These are phyloP conservation scores for Frankliniella fusca DNA, from an alignment of 2,888 invertebrate species.

Conservation along the genomic window DNA sequence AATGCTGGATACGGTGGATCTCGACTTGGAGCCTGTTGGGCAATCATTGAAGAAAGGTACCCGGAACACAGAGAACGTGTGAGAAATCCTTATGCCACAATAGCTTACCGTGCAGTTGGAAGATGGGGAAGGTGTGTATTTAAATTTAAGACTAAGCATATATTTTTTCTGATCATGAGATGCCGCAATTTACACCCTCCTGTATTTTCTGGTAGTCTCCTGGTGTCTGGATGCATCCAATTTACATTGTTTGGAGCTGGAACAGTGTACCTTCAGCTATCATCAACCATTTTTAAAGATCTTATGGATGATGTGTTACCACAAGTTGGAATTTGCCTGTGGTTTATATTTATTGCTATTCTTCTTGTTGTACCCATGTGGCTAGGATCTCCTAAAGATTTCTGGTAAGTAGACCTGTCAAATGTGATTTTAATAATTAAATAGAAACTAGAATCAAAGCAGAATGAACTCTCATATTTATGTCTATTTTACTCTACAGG, in stretches of 20 bases:
- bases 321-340: constrained; percentile 56
- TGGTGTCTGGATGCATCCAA: constrained; percentile 59
- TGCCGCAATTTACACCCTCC: not conserved
- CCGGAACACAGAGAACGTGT: constrained; percentile 56
- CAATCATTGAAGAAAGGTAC: constrained; percentile 61
- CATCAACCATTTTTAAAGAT: constrained; percentile 61
- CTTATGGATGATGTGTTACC: constrained; percentile 53
- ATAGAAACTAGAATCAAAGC: too few relatives aligned
- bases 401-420: constrained; percentile 54
- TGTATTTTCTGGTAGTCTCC: constrained; percentile 43
- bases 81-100: constrained; percentile 65
- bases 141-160: not conserved
- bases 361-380: constrained; percentile 60
- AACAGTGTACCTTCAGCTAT: constrained; percentile 62
- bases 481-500: constrained; percentile 47
- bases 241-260: constrained; percentile 63
- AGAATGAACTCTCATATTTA: too few relatives aligned
- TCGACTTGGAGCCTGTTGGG: constrained; percentile 64
- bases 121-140: constrained; percentile 53
- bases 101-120: constrained; percentile 61
- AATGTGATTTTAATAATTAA: not conserved
- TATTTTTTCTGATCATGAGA: not conserved
- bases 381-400: constrained; percentile 67
- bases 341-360: constrained; percentile 60
- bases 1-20: constrained; percentile 64